Conservation (phyloP, 2,797 vertebrate genomes). For the Botia almorhae region DNA sequence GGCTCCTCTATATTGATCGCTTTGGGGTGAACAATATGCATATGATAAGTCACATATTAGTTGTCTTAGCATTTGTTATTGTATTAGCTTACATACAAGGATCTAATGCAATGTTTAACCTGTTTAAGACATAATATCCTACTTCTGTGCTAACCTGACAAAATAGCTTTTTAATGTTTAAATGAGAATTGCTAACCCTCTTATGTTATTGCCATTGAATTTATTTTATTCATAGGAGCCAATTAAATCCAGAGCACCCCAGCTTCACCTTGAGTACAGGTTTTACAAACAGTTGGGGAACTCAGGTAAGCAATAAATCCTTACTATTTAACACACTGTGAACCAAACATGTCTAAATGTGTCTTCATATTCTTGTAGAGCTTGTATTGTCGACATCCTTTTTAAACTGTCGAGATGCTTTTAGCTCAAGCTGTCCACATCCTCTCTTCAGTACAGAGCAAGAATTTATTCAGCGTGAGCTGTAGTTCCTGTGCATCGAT, state of each 20-base stretch:
- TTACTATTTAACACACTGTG: background rate
- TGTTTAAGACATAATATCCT: too few species aligned
- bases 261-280: constrained; percentile 95
- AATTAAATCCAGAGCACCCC: constrained; percentile 95
- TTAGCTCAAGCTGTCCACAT: constrained; percentile 37
- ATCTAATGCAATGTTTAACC: too few species aligned
- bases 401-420: constrained; percentile 15
- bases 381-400: constrained; percentile 13
- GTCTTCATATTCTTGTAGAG: background rate
- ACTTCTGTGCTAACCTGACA: too few species aligned
- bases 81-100: too few species aligned
- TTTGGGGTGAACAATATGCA: background rate
- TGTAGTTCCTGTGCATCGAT: constrained; percentile 26
- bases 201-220: background rate
- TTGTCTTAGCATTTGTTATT: background rate
- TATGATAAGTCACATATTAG: too few species aligned
- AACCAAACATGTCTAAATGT: background rate
- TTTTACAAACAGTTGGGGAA: constrained; percentile 97
- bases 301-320: constrained; percentile 79
- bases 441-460: constrained; percentile 23
- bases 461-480: background rate
- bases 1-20: background rate
- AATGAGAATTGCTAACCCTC: background rate
- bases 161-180: too few species aligned
- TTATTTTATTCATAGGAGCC: constrained; percentile 81